Percentiles rank a stretch among this genome's conserved stretches.
These are phyloP conservation scores for Platichthys stellatus DNA, from an alignment of 2,113 vertebrate species.

Conservation along the genomic window DNA sequence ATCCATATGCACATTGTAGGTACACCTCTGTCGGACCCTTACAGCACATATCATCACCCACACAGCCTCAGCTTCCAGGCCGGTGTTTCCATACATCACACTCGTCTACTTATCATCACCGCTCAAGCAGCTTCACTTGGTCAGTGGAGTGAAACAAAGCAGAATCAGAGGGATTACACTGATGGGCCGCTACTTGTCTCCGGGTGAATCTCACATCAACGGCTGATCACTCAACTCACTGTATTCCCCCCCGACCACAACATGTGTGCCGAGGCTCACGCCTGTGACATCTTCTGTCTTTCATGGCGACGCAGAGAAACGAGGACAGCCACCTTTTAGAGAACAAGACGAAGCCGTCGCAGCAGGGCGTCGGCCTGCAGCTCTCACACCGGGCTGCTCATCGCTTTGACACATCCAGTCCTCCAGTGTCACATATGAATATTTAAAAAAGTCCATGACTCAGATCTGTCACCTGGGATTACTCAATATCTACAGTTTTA, in stretches of 20 bases:
- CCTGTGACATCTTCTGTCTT: constrained; percentile 32
- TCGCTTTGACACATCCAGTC: constrained; percentile 47
- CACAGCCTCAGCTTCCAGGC: not conserved
- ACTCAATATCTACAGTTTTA: constrained; percentile 24
- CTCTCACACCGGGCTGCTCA: constrained; percentile 26
- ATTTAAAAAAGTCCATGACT: constrained; percentile 57
- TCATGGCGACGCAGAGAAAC: not conserved
- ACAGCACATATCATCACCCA: not conserved
- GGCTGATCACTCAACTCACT: constrained; percentile 39
- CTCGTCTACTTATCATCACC: not conserved
- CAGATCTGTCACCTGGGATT: constrained; percentile 58
- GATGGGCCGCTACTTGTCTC: constrained; percentile 9
- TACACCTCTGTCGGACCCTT: constrained; percentile 7
- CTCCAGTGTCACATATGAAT: constrained; percentile 66
- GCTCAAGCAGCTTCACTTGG: not conserved
- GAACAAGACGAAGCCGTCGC: not conserved
- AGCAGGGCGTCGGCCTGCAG: constrained; percentile 2
- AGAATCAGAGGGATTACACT: constrained; percentile 24
- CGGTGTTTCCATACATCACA: not conserved
- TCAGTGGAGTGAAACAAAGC: constrained; percentile 24
- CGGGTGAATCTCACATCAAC: constrained; percentile 34
- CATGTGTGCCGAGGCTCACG: not conserved
- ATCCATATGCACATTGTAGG: constrained; percentile 34
- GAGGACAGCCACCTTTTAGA: not conserved
- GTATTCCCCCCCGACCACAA: not conserved